Evolutionary conservation across 2,797 vertebrate species (phyloP).

Genomic region (Molothrus aeneus): DNA sequence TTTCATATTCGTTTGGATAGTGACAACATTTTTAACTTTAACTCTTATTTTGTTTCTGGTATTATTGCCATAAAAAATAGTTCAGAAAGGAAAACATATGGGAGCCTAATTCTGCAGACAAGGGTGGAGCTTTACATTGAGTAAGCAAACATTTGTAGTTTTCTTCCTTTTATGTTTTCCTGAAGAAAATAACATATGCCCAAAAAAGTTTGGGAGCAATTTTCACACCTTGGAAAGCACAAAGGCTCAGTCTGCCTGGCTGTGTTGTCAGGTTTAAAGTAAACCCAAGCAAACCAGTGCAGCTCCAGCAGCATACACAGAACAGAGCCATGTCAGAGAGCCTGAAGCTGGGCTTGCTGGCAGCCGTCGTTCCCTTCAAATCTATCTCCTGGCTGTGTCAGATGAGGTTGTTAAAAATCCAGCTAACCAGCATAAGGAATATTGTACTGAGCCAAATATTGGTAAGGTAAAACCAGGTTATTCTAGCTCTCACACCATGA

Average conservation of each 20-base stretch:
- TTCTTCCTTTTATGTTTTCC: background rate
- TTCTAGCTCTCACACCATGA: background rate
- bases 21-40: constrained; percentile 1
- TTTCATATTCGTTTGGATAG: background rate
- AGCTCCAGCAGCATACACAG: background rate
- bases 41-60: background rate
- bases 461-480: background rate
- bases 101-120: background rate
- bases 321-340: background rate
- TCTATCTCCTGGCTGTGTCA: background rate
- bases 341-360: background rate
- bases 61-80: background rate
- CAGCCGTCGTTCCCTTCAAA: background rate
- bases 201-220: background rate
- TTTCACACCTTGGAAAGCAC: background rate
- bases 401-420: background rate
- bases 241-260: background rate
- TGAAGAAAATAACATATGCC: background rate
- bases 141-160: background rate
- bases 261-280: background rate
- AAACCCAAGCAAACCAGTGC: background rate
- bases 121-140: background rate
- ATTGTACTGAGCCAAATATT: constrained; percentile 5
- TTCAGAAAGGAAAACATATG: background rate
- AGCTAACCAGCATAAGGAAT: background rate